phyloP scores from a whole-genome alignment of 1,140 invertebrate species.

The Leptopilina clavipes region DNA sequence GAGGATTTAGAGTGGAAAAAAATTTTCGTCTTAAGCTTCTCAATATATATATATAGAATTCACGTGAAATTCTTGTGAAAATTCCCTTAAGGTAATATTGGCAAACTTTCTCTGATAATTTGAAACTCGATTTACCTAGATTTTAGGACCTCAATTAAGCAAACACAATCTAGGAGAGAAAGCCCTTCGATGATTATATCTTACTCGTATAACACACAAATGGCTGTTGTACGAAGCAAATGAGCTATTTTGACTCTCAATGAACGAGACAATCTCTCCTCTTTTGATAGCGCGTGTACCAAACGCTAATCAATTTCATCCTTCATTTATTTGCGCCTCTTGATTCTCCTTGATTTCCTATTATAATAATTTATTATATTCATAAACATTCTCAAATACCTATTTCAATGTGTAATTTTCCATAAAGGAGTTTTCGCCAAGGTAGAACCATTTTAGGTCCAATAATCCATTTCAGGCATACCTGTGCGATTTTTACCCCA shows the following conservation, averaged over 20 bases:
- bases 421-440: too few species aligned
- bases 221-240: slow-evolving; percentile 62
- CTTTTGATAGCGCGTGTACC: slow-evolving; percentile 61
- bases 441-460: too few species aligned
- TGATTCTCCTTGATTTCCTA: background rate
- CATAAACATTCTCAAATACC: too few species aligned
- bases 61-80: too few species aligned
- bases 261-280: slow-evolving; percentile 57
- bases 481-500: too few species aligned
- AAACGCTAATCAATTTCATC: slow-evolving; percentile 55
- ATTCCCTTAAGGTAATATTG: too few species aligned
- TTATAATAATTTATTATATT: background rate
- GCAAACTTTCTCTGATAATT: too few species aligned
- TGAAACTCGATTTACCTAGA: slow-evolving; percentile 11
- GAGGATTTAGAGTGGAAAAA: slow-evolving; percentile 42
- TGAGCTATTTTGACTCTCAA: slow-evolving; percentile 59
- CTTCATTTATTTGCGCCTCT: slow-evolving; percentile 35
- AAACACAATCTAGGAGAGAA: slow-evolving; percentile 42
- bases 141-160: slow-evolving; percentile 6
- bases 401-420: too few species aligned
- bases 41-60: background rate
- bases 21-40: background rate
- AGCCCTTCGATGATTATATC: slow-evolving; percentile 64
- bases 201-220: slow-evolving; percentile 50
- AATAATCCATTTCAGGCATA: too few species aligned